Base-by-base conservation (phyloP, 2,888 invertebrate genomes). In the Noctua comes region DNA sequence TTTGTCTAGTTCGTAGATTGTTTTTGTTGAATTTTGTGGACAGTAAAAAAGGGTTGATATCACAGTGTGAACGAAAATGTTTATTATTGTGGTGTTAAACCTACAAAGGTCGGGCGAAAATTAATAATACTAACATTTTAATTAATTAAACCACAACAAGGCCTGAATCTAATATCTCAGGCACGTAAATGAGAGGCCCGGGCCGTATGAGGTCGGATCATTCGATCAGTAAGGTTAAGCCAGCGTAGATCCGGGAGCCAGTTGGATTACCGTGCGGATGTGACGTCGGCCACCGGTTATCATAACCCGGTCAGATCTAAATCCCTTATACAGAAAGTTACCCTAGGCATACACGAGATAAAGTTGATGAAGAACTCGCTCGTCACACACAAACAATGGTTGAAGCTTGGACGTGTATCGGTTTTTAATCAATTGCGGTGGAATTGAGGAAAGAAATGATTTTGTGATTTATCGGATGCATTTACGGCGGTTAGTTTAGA, bases 171-270 rank as follows among this genome's bases (percentile, higher is more conserved):
- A 78, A 73, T 82, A 84, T 75, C 46, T 75, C 72, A 64, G 72
- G 71, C 80, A 86, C 77, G 76, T 81, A 86, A 70, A 77, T 82
- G 72, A 77, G 62, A 75, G 78, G 80, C 43, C 76, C 43, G 66
- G 64, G 8, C 69, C 43, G 71, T 62, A 73, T 87, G 71, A 77
- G 76, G 75, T 66, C 65, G 75, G 79, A 80, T 86, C 75, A 85
- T 76, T 74, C 68, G 79, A 88, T 77, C 79, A 88, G 79, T 11
- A 66, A 80, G 83, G 86, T 85, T 87, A 85, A 79, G 76, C 88
- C 76, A 76, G 66, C 71, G 76, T 75, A 77, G 82, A 82, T 77
- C 88, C 74, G 76, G 85, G 69, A 76, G 77, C 77, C 76, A 69
- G 86, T 72, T 72, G 83, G 79, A 83, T 84, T 84, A 84, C 84